A percentile compares a stretch with the other conserved stretches of the same genome.
Conservation (phyloP, 2,888 invertebrate species). For the Eupeodes latifasciatus region DNA sequence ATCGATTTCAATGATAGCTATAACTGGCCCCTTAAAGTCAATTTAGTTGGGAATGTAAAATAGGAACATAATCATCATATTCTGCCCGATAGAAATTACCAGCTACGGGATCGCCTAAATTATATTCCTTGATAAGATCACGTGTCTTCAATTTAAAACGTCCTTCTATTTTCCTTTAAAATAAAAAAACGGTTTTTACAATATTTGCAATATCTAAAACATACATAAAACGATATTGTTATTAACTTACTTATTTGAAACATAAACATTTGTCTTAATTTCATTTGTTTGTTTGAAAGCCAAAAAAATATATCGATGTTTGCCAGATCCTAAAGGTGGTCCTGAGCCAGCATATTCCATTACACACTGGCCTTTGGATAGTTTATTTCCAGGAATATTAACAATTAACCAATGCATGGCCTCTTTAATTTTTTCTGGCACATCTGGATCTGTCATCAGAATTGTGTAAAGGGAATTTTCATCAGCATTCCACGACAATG, state of each 20-base stretch:
- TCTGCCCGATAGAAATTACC: slow-evolving; percentile 81
- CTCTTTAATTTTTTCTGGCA: slow-evolving; percentile 91
- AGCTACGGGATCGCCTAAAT: slow-evolving; percentile 86
- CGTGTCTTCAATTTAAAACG: slow-evolving; percentile 87
- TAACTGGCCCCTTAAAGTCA: background rate
- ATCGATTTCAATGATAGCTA: too few species aligned
- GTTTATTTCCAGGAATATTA: slow-evolving; percentile 91
- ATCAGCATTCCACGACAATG: slow-evolving; percentile 88
- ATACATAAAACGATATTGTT: too few species aligned
- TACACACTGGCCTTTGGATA: slow-evolving; percentile 90
- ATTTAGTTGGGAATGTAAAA: slow-evolving; percentile 79
- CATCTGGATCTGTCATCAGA: slow-evolving; percentile 93
- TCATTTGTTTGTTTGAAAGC: slow-evolving; percentile 88
- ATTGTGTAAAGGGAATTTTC: slow-evolving; percentile 88
- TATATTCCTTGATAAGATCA: slow-evolving; percentile 91
- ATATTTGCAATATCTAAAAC: too few species aligned
- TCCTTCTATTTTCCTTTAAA: slow-evolving; percentile 77
- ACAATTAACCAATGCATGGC: slow-evolving; percentile 97
- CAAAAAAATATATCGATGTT: slow-evolving; percentile 89
- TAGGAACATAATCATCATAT: slow-evolving; percentile 84
- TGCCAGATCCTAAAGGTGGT: slow-evolving; percentile 89
- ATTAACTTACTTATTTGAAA: slow-evolving; percentile 31
- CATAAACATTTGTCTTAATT: slow-evolving; percentile 84
- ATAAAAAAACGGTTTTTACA: too few species aligned
- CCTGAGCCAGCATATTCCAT: slow-evolving; percentile 94